Evolutionary conservation across 2,888 invertebrate species (phyloP).

Genomic region (Ferrisia virgata): DNA sequence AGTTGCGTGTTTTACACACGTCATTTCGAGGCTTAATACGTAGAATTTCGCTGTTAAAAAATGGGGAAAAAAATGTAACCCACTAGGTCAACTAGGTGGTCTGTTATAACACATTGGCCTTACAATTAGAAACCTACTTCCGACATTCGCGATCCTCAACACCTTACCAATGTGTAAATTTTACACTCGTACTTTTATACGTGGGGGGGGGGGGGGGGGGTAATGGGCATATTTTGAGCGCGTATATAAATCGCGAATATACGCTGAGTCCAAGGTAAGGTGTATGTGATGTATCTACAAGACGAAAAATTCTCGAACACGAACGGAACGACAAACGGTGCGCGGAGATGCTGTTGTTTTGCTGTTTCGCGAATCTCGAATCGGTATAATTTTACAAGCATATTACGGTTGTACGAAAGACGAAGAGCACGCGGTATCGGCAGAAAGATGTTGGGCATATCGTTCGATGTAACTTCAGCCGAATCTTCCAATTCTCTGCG

Average conservation of each 20-base stretch:
- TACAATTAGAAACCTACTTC: neutral
- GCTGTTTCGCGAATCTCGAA: neutral
- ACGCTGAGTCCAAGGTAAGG: too few relatives aligned
- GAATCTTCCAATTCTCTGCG: neutral
- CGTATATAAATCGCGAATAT: too few relatives aligned
- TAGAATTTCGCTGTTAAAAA: neutral
- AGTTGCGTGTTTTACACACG: slow-evolving; percentile 9
- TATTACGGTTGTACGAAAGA: neutral
- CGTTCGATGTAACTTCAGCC: slow-evolving; percentile 7
- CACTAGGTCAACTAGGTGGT: slow-evolving; percentile 22
- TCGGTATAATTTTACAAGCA: neutral
- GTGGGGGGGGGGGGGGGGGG: neutral
- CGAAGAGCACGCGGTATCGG: too few relatives aligned
- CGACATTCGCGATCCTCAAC: neutral
- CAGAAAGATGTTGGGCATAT: neutral
- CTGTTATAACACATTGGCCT: neutral
- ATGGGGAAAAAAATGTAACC: neutral
- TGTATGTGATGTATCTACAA: too few relatives aligned
- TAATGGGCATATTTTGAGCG: too few relatives aligned
- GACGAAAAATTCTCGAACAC: too few relatives aligned
- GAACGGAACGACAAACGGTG: too few relatives aligned
- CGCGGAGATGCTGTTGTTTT: too few relatives aligned
- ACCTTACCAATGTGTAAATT: neutral
- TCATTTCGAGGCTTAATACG: neutral
- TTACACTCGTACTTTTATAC: neutral